phyloP scores from a whole-genome alignment of 2,797 vertebrate species.

The Mormyrops attenuatus region DNA sequence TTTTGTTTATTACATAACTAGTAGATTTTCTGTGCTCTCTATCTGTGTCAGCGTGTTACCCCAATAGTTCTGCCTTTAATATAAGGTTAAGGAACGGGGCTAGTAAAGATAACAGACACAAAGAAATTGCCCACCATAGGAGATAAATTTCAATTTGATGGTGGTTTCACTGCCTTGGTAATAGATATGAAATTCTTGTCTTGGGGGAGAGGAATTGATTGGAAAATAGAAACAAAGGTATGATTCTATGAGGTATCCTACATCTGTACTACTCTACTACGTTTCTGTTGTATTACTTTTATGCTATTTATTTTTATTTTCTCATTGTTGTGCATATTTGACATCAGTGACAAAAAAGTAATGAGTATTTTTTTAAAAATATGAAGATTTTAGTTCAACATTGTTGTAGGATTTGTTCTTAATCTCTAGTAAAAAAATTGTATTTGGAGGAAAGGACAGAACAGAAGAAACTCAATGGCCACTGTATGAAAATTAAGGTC shows the following conservation, averaged over 20 bases:
- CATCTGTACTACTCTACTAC: slow-evolving; percentile 40
- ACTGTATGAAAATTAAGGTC: slow-evolving; percentile 7
- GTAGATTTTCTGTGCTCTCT: slow-evolving; percentile 33
- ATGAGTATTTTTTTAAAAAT: slow-evolving; percentile 52
- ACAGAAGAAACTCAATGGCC: neutral
- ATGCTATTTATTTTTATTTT: neutral
- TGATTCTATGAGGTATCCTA: slow-evolving; percentile 41
- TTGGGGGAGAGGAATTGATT: slow-evolving; percentile 58
- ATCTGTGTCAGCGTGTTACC: slow-evolving; percentile 38
- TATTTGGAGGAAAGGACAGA: neutral
- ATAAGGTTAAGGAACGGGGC: slow-evolving; percentile 50
- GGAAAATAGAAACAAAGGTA: slow-evolving; percentile 60
- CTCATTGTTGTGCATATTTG: neutral
- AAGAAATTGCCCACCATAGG: slow-evolving; percentile 56
- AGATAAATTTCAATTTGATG: slow-evolving; percentile 66
- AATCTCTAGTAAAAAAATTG: slow-evolving; percentile 40
- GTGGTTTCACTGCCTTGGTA: slow-evolving; percentile 57
- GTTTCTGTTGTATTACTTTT: neutral
- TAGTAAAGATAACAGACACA: slow-evolving; percentile 53
- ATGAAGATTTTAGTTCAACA: slow-evolving; percentile 51
- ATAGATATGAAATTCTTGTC: slow-evolving; percentile 60
- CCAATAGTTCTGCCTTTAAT: slow-evolving; percentile 52
- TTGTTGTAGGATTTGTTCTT: slow-evolving; percentile 54
- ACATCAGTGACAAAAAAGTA: slow-evolving; percentile 33
- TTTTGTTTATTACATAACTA: slow-evolving; percentile 36